A percentile compares a stretch with the other conserved stretches of the same genome.
Conservation (phyloP, 2,113 vertebrate genomes). For the Perccottus glenii region DNA sequence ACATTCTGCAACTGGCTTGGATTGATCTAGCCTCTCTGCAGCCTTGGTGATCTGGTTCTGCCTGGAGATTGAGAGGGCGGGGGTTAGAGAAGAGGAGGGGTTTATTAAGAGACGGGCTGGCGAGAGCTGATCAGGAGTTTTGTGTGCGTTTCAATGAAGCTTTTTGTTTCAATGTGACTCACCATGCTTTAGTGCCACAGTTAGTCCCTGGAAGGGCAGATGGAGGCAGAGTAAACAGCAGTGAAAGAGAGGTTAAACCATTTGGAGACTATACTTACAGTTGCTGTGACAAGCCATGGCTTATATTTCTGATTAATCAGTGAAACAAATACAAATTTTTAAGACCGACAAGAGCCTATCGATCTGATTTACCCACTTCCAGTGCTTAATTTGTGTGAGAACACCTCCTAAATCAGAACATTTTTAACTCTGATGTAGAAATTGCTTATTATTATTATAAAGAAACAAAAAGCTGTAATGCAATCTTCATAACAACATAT, state of each 20-base stretch:
- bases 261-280: conserved; percentile 67
- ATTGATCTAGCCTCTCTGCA: conserved; percentile 41
- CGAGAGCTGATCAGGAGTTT: conserved; percentile 57
- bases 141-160: conserved; percentile 66
- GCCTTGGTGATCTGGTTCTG: conserved; percentile 52
- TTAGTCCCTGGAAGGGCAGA: conserved; percentile 68
- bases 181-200: conserved; percentile 61
- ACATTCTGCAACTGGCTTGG: conserved; percentile 46
- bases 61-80: conserved; percentile 36
- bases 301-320: conserved; percentile 62
- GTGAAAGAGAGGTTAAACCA: conserved; percentile 69
- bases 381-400: too few relatives aligned
- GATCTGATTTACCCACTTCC: background rate
- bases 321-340: conserved; percentile 13
- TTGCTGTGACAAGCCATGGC: conserved; percentile 45
- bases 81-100: background rate
- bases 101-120: conserved; percentile 51
- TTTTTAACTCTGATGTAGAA: too few relatives aligned
- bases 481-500: too few relatives aligned
- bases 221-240: conserved; percentile 56
- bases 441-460: too few relatives aligned
- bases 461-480: too few relatives aligned
- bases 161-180: conserved; percentile 81
- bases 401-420: too few relatives aligned
- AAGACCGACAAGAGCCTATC: too few relatives aligned